These are phyloP conservation scores for Nannoperca australis DNA, from an alignment of 2,797 vertebrate genomes.

Conservation along the genomic window DNA sequence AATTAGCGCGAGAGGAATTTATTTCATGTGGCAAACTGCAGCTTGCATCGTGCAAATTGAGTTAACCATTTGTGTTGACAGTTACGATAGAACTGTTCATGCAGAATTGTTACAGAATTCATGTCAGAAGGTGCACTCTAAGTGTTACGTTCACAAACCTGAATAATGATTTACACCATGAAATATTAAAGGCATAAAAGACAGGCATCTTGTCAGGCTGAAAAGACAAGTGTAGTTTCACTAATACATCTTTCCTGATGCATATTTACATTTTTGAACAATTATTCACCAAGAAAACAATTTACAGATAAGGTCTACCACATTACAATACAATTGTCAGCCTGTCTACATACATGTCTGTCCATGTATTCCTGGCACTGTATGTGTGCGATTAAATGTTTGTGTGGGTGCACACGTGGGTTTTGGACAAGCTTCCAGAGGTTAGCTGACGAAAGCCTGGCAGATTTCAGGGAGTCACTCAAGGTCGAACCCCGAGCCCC, in stretches of 20 bases:
- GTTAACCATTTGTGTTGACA: not conserved
- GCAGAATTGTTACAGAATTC: not conserved
- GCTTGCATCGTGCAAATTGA: not conserved
- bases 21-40: not conserved
- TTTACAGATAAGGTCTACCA: not conserved
- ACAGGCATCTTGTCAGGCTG: not conserved
- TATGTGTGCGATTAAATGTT: conserved; percentile 43
- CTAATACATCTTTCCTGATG: not conserved
- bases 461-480: conserved; percentile 65
- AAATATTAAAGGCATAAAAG: not conserved
- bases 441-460: conserved; percentile 54
- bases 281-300: conserved; percentile 14
- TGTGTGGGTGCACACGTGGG: conserved; percentile 51
- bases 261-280: not conserved
- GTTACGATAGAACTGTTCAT: no score
- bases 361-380: conserved; percentile 21
- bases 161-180: not conserved
- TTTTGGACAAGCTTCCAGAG: conserved; percentile 54
- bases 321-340: conserved; percentile 23
- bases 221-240: not conserved
- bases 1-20: not conserved
- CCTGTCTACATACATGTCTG: no score
- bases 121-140: not conserved
- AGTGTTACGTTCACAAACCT: not conserved
- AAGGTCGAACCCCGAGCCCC: conserved; percentile 55